These are phyloP conservation scores for Baryphthengus martii DNA, from an alignment of 2,113 vertebrate genomes.

Conservation along the genomic window DNA sequence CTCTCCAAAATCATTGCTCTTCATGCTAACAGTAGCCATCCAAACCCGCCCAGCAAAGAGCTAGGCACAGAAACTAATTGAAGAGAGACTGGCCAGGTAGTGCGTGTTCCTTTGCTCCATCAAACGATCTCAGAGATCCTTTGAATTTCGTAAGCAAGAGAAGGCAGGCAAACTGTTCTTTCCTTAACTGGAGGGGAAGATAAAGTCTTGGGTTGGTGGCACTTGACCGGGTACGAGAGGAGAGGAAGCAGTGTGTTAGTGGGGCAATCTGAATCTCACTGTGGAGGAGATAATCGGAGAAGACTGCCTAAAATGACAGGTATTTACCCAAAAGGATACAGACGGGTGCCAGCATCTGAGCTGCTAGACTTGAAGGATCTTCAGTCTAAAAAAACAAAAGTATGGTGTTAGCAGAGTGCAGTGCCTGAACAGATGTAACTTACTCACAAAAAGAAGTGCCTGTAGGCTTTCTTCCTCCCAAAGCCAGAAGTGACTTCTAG, in stretches of 20 bases:
- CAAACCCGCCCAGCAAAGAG: neutral
- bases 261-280: neutral
- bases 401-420: conserved; percentile 56
- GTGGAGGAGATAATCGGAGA: neutral
- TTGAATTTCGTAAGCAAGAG: neutral
- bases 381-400: conserved; percentile 60
- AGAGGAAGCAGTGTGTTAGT: neutral
- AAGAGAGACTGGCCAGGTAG: neutral
- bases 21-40: neutral
- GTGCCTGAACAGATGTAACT: conserved; percentile 61
- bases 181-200: neutral
- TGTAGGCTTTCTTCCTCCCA: conserved; percentile 26
- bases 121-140: neutral
- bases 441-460: conserved; percentile 37
- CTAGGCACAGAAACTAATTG: neutral
- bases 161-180: neutral
- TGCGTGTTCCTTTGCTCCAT: neutral
- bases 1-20: neutral
- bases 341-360: conserved; percentile 62
- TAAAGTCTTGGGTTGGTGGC: neutral
- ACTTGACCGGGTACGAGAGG: neutral
- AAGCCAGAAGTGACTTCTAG: conserved; percentile 59
- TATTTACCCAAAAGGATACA: conserved; percentile 52
- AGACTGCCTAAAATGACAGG: conserved; percentile 33
- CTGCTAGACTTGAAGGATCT: conserved; percentile 63